Percentiles rank a stretch among this genome's conserved stretches.
Conservation (phyloP, 2,797 vertebrate species). For the Heliangelus exortis region DNA sequence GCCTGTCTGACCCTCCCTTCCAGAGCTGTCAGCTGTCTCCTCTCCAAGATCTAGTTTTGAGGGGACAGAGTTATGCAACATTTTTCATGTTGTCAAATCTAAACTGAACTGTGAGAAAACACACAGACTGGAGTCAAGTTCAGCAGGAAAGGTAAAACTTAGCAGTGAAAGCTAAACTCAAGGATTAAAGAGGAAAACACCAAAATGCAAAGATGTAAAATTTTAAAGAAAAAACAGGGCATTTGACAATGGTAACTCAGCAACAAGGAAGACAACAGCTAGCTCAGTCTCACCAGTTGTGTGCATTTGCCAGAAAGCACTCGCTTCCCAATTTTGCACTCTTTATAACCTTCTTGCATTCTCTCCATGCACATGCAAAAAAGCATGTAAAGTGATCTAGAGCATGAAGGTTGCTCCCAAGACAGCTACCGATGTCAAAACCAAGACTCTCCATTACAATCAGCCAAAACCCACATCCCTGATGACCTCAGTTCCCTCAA, state of each 20-base stretch:
- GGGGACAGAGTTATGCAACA: accelerated
- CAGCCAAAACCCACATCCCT: neutral
- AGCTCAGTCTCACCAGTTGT: neutral
- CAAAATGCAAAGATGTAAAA: neutral
- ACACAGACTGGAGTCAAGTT: neutral
- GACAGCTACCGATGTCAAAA: neutral
- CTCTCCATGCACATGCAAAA: accelerated
- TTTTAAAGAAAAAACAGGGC: neutral
- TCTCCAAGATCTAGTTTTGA: neutral
- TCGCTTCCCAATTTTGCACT: accelerated
- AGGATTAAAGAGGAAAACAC: neutral
- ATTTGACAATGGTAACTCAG: neutral
- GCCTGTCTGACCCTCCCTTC: neutral
- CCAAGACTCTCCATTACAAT: neutral
- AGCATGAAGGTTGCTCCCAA: neutral
- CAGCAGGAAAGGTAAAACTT: neutral
- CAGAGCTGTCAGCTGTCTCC: neutral
- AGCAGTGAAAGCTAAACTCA: neutral
- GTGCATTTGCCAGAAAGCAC: neutral
- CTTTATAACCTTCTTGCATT: neutral
- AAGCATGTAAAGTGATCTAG: neutral
- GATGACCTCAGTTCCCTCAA: neutral
- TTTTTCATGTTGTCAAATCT: neutral
- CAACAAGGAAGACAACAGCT: neutral
- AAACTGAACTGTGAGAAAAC: neutral